Evolutionary conservation across 2,888 invertebrate species (phyloP).

Genomic region (Erebia aethiops): DNA sequence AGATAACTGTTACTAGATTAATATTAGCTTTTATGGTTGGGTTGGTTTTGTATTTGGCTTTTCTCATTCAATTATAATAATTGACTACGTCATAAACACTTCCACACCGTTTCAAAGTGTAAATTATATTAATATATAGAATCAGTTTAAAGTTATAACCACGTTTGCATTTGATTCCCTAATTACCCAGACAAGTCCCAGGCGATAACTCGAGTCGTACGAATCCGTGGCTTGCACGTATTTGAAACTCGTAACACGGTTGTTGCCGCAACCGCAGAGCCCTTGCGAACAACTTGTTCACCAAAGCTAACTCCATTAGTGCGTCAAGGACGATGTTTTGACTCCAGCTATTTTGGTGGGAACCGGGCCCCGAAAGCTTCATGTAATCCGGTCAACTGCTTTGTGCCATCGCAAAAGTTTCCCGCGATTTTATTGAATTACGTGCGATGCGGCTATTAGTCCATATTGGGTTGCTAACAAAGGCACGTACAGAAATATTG

Average conservation of each 20-base stretch:
- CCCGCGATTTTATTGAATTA: conserved; percentile 54
- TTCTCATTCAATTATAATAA: neutral
- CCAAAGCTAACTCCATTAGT: conserved; percentile 68
- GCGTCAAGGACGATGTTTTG: conserved; percentile 62
- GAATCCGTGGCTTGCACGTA: conserved; percentile 34
- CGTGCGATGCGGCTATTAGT: conserved; percentile 19
- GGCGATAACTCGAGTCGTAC: conserved; percentile 30
- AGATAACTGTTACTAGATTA: conserved; percentile 1
- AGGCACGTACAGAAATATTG: conserved; percentile 11
- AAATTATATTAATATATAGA: conserved; percentile 4
- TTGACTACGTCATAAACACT: neutral
- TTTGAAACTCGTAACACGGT: conserved; percentile 47
- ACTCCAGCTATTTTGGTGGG: conserved; percentile 60
- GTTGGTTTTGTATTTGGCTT: neutral
- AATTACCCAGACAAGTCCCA: conserved; percentile 36
- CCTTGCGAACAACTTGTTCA: conserved; percentile 59
- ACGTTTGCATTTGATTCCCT: conserved; percentile 28
- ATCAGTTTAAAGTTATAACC: conserved; percentile 23
- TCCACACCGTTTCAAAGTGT: neutral
- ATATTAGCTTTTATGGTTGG: too few relatives aligned
- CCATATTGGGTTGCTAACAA: conserved; percentile 5
- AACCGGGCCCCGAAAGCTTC: conserved; percentile 41
- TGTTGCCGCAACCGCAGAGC: conserved; percentile 52
- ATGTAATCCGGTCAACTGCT: conserved; percentile 61
- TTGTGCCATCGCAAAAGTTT: conserved; percentile 52